A percentile compares a stretch with the other conserved stretches of the same genome.
phyloP scores from a whole-genome alignment of 2,113 vertebrate genomes.

The Lepus timidus region DNA sequence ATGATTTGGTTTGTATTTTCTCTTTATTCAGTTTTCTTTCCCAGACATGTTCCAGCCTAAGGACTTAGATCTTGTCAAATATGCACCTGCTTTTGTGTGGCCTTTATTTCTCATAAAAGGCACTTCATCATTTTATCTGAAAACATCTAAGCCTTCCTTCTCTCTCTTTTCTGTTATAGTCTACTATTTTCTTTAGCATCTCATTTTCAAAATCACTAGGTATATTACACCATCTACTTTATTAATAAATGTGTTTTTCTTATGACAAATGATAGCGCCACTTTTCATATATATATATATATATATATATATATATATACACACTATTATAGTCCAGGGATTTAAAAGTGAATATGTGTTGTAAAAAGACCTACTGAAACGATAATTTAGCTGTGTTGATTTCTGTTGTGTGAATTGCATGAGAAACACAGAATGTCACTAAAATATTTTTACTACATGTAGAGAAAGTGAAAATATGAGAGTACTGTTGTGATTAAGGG shows the following conservation, averaged over 20 bases:
- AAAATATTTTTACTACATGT: constrained; percentile 40
- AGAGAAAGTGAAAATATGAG: constrained; percentile 46
- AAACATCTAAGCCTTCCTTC: constrained; percentile 15
- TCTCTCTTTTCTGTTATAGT: neutral
- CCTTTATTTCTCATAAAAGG: constrained; percentile 40
- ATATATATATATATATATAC: neutral
- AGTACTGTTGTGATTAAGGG: neutral
- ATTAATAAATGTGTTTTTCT: constrained; percentile 32
- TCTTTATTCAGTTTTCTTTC: neutral
- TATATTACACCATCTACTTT: constrained; percentile 31
- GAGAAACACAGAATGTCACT: neutral
- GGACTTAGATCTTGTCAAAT: neutral
- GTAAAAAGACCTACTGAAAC: constrained; percentile 3
- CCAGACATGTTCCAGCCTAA: neutral
- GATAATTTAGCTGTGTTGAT: constrained; percentile 24
- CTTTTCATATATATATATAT: neutral
- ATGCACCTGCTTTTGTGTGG: neutral
- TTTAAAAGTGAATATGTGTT: constrained; percentile 11
- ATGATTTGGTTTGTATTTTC: neutral
- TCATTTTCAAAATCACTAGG: constrained; percentile 43
- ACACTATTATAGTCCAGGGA: constrained; percentile 14
- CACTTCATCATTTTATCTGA: constrained; percentile 17
- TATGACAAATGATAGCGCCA: constrained; percentile 17
- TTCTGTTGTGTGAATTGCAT: constrained; percentile 44
- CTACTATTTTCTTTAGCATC: neutral